phyloP scores from a whole-genome alignment of 2,113 vertebrate species.

The Pithys albifrons region DNA sequence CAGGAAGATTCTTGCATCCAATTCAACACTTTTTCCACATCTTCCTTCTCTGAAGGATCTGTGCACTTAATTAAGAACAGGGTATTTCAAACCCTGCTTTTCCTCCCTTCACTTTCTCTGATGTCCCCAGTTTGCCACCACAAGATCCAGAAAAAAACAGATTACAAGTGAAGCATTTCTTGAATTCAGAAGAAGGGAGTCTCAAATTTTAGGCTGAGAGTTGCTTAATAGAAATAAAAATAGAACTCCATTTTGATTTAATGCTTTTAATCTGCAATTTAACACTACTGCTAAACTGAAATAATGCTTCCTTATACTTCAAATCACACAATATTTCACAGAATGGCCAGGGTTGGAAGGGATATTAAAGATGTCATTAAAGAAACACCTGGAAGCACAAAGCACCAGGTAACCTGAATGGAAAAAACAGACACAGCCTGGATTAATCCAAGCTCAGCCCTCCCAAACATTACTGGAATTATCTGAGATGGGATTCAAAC shows the following conservation, averaged over 20 bases:
- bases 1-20: not conserved
- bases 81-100: not conserved
- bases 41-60: not conserved
- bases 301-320: not conserved
- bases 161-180: not conserved
- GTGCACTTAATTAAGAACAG: not conserved
- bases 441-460: not conserved
- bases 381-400: accelerated
- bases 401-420: not conserved
- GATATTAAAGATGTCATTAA: not conserved
- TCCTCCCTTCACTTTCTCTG: not conserved
- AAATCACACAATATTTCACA: not conserved
- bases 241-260: not conserved
- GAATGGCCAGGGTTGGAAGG: not conserved
- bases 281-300: not conserved
- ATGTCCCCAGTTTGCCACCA: not conserved
- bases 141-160: not conserved
- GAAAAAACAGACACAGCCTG: not conserved
- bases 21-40: not conserved
- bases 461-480: not conserved
- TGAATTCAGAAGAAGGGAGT: not conserved
- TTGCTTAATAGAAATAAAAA: not conserved
- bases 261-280: not conserved
- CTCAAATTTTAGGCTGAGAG: not conserved
- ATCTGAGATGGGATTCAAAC: not conserved